Base-by-base conservation (phyloP, 1,140 invertebrate genomes). In the Zaprionus africanus region DNA sequence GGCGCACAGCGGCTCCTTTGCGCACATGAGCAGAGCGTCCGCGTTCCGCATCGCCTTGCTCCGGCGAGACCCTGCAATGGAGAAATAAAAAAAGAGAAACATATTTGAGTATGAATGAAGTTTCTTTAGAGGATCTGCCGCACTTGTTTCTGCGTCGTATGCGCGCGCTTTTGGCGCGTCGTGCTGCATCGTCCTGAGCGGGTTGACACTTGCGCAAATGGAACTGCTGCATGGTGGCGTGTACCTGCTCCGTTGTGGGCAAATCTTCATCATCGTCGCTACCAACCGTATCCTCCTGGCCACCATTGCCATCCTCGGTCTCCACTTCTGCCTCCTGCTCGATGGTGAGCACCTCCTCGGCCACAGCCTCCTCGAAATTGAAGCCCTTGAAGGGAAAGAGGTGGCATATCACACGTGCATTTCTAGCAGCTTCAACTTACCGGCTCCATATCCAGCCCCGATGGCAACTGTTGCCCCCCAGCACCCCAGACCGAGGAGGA, bases 171-270 rank as follows among this genome's bases (percentile, higher is more conserved):
- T 92, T 92, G 34, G 88, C 91, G 2, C 90, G 79, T 26, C 83
- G 79, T 1, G 86, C 87, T 60, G 85, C 90, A 36, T 92, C 91
- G 24, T 92, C 87, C 62, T 92, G 85, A 3, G 74, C 49, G 7
- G 90, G 85, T 76, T 92, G 91, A 28, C 87, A 84, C 60, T 92
- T 92, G 46, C 82, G 91, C 54, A 92, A 60, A 75, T 92, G 91
- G 43, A 92, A 92, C 65, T 92, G 85, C 54, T 91, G 86, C 92
- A 92, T 92, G 19, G 91, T 92, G 51, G 90, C 91, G 53, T 92
- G 92, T 26, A 93, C 92, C 53, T 93, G 82, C 9, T 92, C 92
- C 5, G 67, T 63, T 2, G 92, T 92, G 12, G 85, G 84, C 57
- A 91, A 58, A 36, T 93, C 92, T 12, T 92, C 91, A 9, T 31